These are phyloP conservation scores for Antheraea mylitta DNA, from an alignment of 1,140 invertebrate species.

Conservation along the genomic window DNA sequence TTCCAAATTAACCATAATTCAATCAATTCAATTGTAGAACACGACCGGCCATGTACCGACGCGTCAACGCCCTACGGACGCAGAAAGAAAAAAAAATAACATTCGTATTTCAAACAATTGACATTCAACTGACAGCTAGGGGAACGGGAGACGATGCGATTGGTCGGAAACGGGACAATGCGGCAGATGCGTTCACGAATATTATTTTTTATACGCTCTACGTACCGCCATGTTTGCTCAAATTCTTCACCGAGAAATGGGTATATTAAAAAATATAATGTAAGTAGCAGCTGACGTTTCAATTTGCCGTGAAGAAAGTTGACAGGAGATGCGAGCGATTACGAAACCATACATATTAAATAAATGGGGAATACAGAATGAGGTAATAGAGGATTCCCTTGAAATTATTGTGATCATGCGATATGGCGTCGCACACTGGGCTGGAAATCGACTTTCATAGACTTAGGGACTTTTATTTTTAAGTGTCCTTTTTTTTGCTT, in stretches of 20 bases:
- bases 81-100: constrained; percentile 58
- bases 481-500: too few species aligned
- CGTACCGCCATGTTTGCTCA: constrained; percentile 65
- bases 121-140: constrained; percentile 70
- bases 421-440: too few species aligned
- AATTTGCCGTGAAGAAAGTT: constrained; percentile 42
- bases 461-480: too few species aligned
- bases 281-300: constrained; percentile 50
- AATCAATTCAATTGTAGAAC: constrained; percentile 71
- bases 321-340: constrained; percentile 47
- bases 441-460: too few species aligned
- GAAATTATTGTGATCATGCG: constrained; percentile 32
- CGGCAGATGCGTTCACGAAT: constrained; percentile 60
- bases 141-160: constrained; percentile 60
- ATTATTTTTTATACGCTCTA: constrained; percentile 26
- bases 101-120: constrained; percentile 51
- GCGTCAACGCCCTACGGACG: constrained; percentile 58
- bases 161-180: constrained; percentile 70
- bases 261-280: constrained; percentile 37
- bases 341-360: constrained; percentile 38
- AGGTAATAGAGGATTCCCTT: constrained; percentile 23
- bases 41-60: constrained; percentile 51
- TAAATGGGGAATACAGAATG: constrained; percentile 36
- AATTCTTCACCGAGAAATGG: constrained; percentile 68
- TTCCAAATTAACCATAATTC: constrained; percentile 62